Base-by-base conservation (phyloP, 37 sponge, comb jelly and placozoan species). In the Chondrilla cf. caribensis region DNA sequence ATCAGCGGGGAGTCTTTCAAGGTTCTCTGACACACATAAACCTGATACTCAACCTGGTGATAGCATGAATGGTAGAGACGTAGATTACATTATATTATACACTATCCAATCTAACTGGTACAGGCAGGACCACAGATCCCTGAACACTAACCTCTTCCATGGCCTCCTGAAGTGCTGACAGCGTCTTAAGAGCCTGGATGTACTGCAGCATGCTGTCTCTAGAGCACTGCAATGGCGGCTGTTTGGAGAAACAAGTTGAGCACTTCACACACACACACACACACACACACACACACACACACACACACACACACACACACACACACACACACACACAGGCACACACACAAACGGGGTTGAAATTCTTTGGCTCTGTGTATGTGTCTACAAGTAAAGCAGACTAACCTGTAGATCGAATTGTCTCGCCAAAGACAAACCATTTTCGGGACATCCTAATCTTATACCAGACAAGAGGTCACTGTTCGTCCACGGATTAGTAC, bases 371-470 rank as follows among this genome's bases (percentile, higher is more conserved):
- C n/a, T n/a, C n/a, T n/a, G n/a, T n/a, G n/a, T n/a, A n/a, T n/a
- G n/a, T n/a, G n/a, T n/a, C n/a, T n/a, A n/a, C 64, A 67, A 8
- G 68, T 31, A 4, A 67, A 3, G n/a, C 29, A 2, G 15, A 33
- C 33, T 29, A 2, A 67, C 68, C 68, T 67, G 68, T 1, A 67
- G 68, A 2, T 17, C 17, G 33, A 67, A 67, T 33, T 67, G 68
- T 4, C 68, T 67, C 17, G 68, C 68, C 68, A 67, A 33, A 6
- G 35, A 1, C 17, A 67, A 33, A 1, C 68, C 68, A 29, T 29
- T 67, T 33, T 67, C 68, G n/a, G 68, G 68, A 67, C 31, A 67
- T 67, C 68, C 68, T 33, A 67, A 33, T 29, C 29, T 67, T 18
- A 67, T 67, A 7, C 68, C 68, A 3, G 35, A 2, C 35, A 67